Evolutionary conservation across 2,888 invertebrate species (phyloP).

Genomic region (Onchidella celtica): DNA sequence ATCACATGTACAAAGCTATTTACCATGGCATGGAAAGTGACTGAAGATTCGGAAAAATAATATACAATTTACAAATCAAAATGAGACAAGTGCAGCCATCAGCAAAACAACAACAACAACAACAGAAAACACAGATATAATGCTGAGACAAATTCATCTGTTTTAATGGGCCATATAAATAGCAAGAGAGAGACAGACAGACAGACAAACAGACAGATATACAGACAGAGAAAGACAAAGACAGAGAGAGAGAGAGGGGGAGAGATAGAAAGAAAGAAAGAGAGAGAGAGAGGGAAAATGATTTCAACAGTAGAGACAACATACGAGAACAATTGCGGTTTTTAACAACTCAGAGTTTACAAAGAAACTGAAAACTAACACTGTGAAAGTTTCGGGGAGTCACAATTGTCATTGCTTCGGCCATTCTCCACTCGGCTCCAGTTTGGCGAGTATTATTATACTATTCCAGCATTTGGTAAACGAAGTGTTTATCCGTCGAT

Average conservation of each 20-base stretch:
- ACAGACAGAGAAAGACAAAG: neutral
- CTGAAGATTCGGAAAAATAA: constrained; percentile 53
- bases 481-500: too few relatives aligned
- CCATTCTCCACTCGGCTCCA: too few relatives aligned
- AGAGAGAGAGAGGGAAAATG: constrained; percentile 8
- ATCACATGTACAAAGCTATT: constrained; percentile 72
- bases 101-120: neutral
- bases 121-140: too few relatives aligned
- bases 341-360: too few relatives aligned
- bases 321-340: neutral
- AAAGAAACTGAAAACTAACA: too few relatives aligned
- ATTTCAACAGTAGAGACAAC: neutral
- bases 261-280: constrained; percentile 17
- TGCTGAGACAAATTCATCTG: neutral
- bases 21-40: constrained; percentile 66
- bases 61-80: neutral
- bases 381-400: too few relatives aligned
- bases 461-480: too few relatives aligned
- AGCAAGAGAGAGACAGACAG: neutral
- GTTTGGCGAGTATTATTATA: too few relatives aligned
- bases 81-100: neutral
- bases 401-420: too few relatives aligned
- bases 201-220: neutral
- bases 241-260: neutral
- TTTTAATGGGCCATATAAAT: neutral